Evolutionary conservation across 2,113 vertebrate species (phyloP), one percentile per base, ranked within the genome.

Genomic region (Raja brachyura): DNA sequence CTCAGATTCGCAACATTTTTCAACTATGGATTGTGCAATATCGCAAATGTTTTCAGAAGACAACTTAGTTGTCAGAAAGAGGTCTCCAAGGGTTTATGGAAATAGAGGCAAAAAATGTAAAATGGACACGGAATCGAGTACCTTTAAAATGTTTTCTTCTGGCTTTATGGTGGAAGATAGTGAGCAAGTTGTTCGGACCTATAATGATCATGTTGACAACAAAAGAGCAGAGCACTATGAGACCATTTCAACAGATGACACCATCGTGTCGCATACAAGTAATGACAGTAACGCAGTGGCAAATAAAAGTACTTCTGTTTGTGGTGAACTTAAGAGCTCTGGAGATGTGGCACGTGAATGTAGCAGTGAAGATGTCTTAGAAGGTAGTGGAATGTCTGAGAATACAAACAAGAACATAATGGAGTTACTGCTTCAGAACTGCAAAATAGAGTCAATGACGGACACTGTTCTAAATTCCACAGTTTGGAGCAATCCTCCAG

Each of bases 1-100:
- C 73, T 73, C 90, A 48, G 66, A 92, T 11, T 92, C 90, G 25
- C 66, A 70, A 90, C 31, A 39, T 92, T 68, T 10, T 28, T 73
- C 90, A 74, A 73, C 48, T 48, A 39, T 54, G 90, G 98, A 99
- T n/a, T 95, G 95, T 79, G 96, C 97, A 0, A 98, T 99, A 94
- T 97, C 98, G 5, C 97, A 97, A 94, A 96, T 99, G 66, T 99
- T 98, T 93, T 98, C 98, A 54, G 94, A 97, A 93, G 97, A 97
- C 0, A 96, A 97, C 28, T 97, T 96, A 93, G 94, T 96, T n/a
- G 96, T 96, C 90, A 96, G 96, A 56, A 97, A 97, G 93, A 99
- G 98, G 95, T 98, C 97, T 94, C 96, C 96, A 0, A 96, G 97
- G 4, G 98, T 99, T 56, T 99, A 99, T 0, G 97, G 97, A 93